These are phyloP conservation scores for Calycopis cecrops DNA, from an alignment of 1,140 invertebrate species.

Conservation along the genomic window DNA sequence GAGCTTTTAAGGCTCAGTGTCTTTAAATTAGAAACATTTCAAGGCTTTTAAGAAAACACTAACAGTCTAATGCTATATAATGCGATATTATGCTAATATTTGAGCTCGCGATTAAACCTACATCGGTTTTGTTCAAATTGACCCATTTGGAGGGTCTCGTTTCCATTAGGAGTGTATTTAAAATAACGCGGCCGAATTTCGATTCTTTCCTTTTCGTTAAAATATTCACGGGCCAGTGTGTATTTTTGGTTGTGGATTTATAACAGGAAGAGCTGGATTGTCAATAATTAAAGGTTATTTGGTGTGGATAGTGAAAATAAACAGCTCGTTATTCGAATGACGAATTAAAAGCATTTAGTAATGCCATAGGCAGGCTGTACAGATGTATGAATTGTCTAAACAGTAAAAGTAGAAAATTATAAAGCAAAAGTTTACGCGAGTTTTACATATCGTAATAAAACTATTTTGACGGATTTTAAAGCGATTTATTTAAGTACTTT, in stretches of 20 bases:
- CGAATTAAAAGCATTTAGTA: too few relatives aligned
- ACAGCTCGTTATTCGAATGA: too few relatives aligned
- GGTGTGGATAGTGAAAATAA: too few relatives aligned
- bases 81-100: slow-evolving; percentile 7
- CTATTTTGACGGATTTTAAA: too few relatives aligned
- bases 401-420: too few relatives aligned
- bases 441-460: too few relatives aligned
- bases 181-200: neutral
- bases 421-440: too few relatives aligned
- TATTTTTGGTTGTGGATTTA: neutral
- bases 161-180: slow-evolving; percentile 4
- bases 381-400: too few relatives aligned
- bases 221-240: neutral
- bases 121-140: slow-evolving; percentile 2
- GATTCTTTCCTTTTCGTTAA: neutral
- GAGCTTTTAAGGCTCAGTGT: too few relatives aligned
- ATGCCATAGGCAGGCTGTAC: too few relatives aligned
- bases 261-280: slow-evolving; percentile 2
- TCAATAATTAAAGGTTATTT: neutral
- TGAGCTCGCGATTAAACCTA: neutral
- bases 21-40: too few relatives aligned
- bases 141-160: slow-evolving; percentile 1
- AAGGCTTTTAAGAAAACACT: neutral
- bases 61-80: neutral
- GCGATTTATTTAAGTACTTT: too few relatives aligned